A percentile compares a stretch with the other conserved stretches of the same genome.
These are phyloP conservation scores for Pharmacophagus antenor DNA, from an alignment of 2,888 invertebrate genomes.

Conservation along the genomic window DNA sequence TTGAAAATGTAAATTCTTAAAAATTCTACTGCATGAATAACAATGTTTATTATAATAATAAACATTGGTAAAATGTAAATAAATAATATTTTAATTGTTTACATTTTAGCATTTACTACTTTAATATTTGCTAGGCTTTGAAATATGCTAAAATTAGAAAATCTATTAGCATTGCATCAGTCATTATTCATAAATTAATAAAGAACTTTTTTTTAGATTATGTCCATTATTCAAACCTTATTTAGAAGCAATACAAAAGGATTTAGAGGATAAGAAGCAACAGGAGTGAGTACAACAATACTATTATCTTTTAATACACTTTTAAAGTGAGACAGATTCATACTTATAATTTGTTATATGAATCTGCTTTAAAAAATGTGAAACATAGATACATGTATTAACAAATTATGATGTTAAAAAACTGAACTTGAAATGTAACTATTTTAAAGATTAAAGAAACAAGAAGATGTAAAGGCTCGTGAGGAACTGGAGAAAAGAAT, in stretches of 20 bases:
- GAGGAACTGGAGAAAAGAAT: constrained; percentile 82
- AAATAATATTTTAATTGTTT: neutral
- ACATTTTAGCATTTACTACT: too few species aligned
- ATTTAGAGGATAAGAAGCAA: constrained; percentile 88
- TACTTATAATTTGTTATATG: neutral
- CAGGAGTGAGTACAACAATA: constrained; percentile 54
- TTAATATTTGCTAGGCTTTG: neutral
- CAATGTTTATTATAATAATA: too few species aligned
- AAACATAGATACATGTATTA: too few species aligned
- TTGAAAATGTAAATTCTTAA: too few species aligned
- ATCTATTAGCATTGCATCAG: neutral
- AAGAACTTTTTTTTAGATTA: constrained; percentile 62
- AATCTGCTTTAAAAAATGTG: too few species aligned
- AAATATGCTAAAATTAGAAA: neutral
- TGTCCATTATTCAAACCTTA: constrained; percentile 96
- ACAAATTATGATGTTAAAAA: neutral
- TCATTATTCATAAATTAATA: neutral
- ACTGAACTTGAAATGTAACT: neutral
- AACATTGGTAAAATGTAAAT: too few species aligned
- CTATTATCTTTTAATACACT: neutral
- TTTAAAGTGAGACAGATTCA: too few species aligned
- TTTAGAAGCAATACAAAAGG: constrained; percentile 94
- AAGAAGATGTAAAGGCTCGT: constrained; percentile 79
- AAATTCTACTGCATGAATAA: too few species aligned
- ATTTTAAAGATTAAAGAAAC: constrained; percentile 64